Evolutionary conservation across 1,140 invertebrate species (phyloP).

Genomic region (Drosophila elegans): DNA sequence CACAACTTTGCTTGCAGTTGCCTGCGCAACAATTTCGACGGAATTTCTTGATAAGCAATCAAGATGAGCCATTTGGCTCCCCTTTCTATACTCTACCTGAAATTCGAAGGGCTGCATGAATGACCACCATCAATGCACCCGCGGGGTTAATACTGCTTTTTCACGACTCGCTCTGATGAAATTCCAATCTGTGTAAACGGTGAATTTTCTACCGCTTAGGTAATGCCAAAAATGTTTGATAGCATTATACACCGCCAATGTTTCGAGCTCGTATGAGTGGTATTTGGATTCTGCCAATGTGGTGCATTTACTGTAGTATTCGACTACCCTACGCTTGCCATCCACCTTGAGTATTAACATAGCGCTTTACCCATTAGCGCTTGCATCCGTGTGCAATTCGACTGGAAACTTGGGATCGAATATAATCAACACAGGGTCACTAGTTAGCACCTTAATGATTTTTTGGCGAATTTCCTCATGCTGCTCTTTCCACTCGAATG

Average conservation of each 20-base stretch:
- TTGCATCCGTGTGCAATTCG: too few species aligned
- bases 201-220: too few species aligned
- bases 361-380: too few species aligned
- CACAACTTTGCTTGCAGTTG: not conserved
- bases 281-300: not conserved
- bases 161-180: too few species aligned
- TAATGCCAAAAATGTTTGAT: slow-evolving; percentile 6
- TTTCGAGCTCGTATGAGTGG: not conserved
- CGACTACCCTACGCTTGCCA: too few species aligned
- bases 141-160: too few species aligned
- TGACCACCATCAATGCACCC: too few species aligned
- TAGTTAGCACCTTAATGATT: slow-evolving; percentile 6
- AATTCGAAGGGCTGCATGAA: too few species aligned
- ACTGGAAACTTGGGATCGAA: too few species aligned
- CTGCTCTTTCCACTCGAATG: not conserved
- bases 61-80: slow-evolving; percentile 1
- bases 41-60: slow-evolving; percentile 3
- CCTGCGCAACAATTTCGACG: not conserved
- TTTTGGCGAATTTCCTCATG: not conserved
- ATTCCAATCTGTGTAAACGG: too few species aligned
- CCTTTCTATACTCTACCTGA: too few species aligned
- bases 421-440: not conserved
- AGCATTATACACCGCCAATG: slow-evolving; percentile 1
- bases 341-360: not conserved
- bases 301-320: not conserved